Evolutionary conservation across 2,888 invertebrate genomes (phyloP).

Genomic region (Diarsia rubi): DNA sequence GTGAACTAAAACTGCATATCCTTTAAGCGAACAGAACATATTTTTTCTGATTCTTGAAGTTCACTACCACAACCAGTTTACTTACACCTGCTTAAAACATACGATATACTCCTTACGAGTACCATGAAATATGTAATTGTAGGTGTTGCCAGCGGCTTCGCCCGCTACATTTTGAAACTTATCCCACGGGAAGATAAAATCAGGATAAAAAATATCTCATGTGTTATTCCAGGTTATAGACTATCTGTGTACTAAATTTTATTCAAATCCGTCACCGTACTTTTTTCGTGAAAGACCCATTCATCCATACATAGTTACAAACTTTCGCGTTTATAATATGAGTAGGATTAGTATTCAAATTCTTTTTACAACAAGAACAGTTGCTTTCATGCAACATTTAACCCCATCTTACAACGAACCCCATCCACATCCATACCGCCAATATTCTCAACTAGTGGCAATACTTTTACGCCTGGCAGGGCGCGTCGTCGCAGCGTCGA

Average conservation of each 20-base stretch:
- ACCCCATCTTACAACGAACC: slow-evolving; percentile 19
- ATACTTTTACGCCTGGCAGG: slow-evolving; percentile 66
- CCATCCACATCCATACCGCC: slow-evolving; percentile 3
- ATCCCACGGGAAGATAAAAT: too few relatives aligned
- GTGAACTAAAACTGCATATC: neutral
- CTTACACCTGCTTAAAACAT: neutral
- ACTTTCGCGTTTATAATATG: too few relatives aligned
- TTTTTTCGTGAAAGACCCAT: too few relatives aligned
- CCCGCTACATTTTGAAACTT: too few relatives aligned
- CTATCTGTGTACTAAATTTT: too few relatives aligned
- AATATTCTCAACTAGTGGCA: slow-evolving; percentile 62
- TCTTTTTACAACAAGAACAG: neutral
- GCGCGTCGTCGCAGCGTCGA: slow-evolving; percentile 34
- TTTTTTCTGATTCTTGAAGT: neutral
- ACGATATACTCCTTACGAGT: neutral
- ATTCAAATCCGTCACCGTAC: too few relatives aligned
- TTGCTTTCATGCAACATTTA: neutral
- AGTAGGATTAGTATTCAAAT: too few relatives aligned
- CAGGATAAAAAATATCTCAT: too few relatives aligned
- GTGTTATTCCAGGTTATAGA: too few relatives aligned
- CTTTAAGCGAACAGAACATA: neutral
- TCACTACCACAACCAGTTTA: neutral
- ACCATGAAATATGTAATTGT: too few relatives aligned
- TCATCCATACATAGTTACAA: too few relatives aligned
- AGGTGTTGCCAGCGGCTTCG: too few relatives aligned